phyloP scores from a whole-genome alignment of 2,113 vertebrate species.

The Siniperca knerii region DNA sequence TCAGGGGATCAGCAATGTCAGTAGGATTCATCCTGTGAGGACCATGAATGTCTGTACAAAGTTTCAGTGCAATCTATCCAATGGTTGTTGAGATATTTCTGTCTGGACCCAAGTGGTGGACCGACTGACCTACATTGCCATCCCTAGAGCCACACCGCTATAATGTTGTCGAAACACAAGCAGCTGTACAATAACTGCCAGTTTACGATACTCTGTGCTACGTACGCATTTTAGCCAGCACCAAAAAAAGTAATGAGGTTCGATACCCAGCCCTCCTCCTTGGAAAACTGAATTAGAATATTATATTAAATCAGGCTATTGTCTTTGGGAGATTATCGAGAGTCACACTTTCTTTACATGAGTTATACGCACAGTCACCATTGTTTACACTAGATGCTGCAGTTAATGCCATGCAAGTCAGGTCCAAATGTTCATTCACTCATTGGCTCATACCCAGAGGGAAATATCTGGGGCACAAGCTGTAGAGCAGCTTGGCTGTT shows the following conservation, averaged over 20 bases:
- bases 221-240: not conserved
- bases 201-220: not conserved
- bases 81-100: not conserved
- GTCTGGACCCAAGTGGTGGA: not conserved
- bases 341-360: not conserved
- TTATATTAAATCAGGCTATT: constrained; percentile 1
- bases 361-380: too few species aligned
- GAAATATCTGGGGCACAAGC: constrained; percentile 39
- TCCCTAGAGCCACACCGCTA: too few species aligned
- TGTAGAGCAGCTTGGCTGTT: constrained; percentile 1
- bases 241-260: not conserved
- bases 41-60: not conserved
- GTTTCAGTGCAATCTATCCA: not conserved
- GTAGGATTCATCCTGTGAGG: not conserved
- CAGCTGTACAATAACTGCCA: too few species aligned
- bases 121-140: not conserved
- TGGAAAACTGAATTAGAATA: not conserved
- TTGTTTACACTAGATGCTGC: not conserved
- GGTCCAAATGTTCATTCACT: constrained; percentile 28
- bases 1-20: too few species aligned
- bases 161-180: too few species aligned
- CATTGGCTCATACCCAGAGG: constrained; percentile 32
- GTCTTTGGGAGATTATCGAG: not conserved
- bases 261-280: not conserved
- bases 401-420: not conserved